Evolutionary conservation across 2,888 invertebrate species (phyloP).

Genomic region (Limnephilus marmoratus): DNA sequence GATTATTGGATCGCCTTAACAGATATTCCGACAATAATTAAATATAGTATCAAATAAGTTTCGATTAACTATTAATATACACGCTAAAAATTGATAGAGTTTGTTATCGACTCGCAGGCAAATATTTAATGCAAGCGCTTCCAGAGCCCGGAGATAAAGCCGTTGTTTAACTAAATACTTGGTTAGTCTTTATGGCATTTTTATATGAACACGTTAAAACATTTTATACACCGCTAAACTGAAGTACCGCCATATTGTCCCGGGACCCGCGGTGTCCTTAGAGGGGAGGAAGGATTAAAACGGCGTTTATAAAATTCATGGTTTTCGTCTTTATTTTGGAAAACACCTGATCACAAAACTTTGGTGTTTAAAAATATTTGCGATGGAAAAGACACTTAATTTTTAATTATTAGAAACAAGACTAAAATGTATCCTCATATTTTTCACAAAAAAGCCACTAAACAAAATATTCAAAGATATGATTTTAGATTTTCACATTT

Average conservation of each 20-base stretch:
- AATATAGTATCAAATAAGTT: too few relatives aligned
- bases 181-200: conserved; percentile 15
- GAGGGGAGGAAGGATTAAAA: conserved; percentile 15
- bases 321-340: background rate
- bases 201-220: conserved; percentile 12
- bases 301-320: conserved; percentile 12
- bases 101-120: background rate
- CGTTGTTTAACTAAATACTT: conserved; percentile 22
- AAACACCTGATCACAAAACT: background rate
- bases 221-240: conserved; percentile 13
- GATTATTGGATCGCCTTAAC: too few relatives aligned
- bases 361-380: background rate
- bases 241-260: conserved; percentile 18
- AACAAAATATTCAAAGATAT: too few relatives aligned
- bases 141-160: background rate
- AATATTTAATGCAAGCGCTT: conserved; percentile 2
- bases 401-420: background rate
- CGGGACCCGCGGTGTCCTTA: background rate
- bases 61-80: background rate
- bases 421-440: background rate
- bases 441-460: too few relatives aligned
- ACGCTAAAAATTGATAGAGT: background rate
- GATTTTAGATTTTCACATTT: too few relatives aligned
- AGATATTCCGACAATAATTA: too few relatives aligned
- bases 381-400: background rate